A percentile compares a stretch with the other conserved stretches of the same genome.
phyloP scores from a whole-genome alignment of 1,140 invertebrate genomes.

The Euglossa dilemma region DNA sequence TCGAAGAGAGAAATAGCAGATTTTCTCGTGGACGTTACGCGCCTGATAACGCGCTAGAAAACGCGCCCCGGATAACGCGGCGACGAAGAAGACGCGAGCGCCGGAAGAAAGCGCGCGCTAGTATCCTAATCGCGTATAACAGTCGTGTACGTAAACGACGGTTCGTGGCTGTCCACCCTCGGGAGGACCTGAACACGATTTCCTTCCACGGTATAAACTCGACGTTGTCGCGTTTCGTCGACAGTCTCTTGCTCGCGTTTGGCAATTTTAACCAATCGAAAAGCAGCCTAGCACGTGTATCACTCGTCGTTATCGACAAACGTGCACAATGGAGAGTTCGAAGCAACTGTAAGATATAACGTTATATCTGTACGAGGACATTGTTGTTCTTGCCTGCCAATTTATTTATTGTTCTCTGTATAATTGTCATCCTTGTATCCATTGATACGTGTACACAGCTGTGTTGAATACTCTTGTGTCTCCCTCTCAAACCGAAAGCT shows the following conservation, averaged over 20 bases:
- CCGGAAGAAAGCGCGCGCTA: not conserved
- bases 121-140: not conserved
- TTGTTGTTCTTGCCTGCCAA: constrained; percentile 70
- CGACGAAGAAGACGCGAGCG: constrained; percentile 30
- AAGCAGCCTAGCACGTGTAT: constrained; percentile 44
- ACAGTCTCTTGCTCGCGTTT: constrained; percentile 27
- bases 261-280: constrained; percentile 73
- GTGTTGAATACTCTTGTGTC: constrained; percentile 55
- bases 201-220: constrained; percentile 3
- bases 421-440: constrained; percentile 66
- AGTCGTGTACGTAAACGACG: too few relatives aligned
- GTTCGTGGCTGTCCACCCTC: constrained; percentile 24
- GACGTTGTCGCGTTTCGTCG: constrained; percentile 14
- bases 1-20: constrained; percentile 12
- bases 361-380: constrained; percentile 67
- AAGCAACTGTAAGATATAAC: constrained; percentile 58
- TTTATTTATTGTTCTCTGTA: constrained; percentile 67
- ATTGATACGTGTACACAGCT: constrained; percentile 68
- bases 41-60: not conserved
- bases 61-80: constrained; percentile 30
- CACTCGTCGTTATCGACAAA: constrained; percentile 33
- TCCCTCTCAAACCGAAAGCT: constrained; percentile 13
- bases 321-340: constrained; percentile 52
- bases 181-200: not conserved
- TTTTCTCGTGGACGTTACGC: constrained; percentile 33